Conservation (phyloP, 2,888 invertebrate genomes). For the Phyto melanocephala region DNA sequence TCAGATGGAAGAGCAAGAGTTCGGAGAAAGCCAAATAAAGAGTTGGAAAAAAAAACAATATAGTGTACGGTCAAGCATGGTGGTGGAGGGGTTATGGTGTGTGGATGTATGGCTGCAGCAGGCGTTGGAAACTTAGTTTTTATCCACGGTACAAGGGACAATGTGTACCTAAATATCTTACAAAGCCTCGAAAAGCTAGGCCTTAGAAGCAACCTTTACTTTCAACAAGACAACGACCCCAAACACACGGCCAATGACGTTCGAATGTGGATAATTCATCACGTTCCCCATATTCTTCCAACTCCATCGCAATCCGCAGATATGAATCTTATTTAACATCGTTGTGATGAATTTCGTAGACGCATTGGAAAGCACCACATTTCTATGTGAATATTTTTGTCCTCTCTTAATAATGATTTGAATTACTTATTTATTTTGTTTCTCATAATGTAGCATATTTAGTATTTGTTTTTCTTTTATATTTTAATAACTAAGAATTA, state of each 20-base stretch:
- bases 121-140: conserved; percentile 6
- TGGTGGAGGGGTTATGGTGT: background rate
- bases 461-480: too few species aligned
- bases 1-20: background rate
- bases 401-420: too few species aligned
- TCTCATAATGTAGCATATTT: too few species aligned
- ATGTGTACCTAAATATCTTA: too few species aligned
- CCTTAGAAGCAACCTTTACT: background rate
- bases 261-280: background rate
- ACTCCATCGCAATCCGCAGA: background rate
- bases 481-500: too few species aligned
- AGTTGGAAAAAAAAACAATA: background rate
- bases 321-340: background rate
- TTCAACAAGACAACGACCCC: background rate
- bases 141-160: background rate
- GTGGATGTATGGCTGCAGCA: conserved; percentile 1
- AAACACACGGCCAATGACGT: background rate
- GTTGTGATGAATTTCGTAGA: background rate
- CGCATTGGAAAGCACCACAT: background rate
- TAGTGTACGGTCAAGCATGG: conserved; percentile 12
- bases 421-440: too few species aligned
- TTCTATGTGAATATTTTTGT: too few species aligned
- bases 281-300: background rate
- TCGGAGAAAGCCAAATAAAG: conserved; percentile 26
- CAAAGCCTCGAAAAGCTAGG: too few species aligned